These are phyloP conservation scores for Aurelia aurita DNA, from an alignment of 30 jellyfish, hydroid and myxozoan genomes.

Conservation along the genomic window DNA sequence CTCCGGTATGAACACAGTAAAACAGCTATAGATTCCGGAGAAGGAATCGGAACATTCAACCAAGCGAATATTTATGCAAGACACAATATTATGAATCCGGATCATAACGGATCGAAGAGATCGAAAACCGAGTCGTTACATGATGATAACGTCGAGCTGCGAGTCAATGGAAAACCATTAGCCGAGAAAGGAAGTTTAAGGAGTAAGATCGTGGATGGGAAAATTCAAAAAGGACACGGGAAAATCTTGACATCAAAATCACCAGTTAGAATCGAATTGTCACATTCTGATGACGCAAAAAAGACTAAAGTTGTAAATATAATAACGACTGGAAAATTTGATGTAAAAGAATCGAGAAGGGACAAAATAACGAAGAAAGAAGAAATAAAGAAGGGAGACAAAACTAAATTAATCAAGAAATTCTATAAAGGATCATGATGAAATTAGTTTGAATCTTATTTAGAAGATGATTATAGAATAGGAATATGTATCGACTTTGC, in stretches of 20 bases:
- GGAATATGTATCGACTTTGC: no score
- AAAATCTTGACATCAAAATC: constrained; percentile 78
- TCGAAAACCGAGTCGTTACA: constrained; percentile 54
- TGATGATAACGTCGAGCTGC: constrained; percentile 75
- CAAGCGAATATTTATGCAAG: constrained; percentile 79
- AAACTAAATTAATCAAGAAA: background rate
- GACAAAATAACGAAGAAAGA: constrained; percentile 14
- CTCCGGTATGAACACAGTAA: constrained; percentile 88
- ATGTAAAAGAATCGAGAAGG: constrained; percentile 82
- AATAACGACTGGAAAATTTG: constrained; percentile 77
- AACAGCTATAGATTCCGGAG: constrained; percentile 92
- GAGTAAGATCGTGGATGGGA: constrained; percentile 79
- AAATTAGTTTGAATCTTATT: no score
- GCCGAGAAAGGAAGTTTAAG: constrained; percentile 65
- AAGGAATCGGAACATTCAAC: constrained; percentile 45
- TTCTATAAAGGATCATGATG: constrained; percentile 11
- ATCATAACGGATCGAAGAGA: constrained; percentile 27
- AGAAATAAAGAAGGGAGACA: background rate
- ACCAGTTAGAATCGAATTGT: constrained; percentile 85
- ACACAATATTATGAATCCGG: constrained; percentile 83
- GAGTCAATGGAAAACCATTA: constrained; percentile 79
- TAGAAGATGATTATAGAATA: no score
- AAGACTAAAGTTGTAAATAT: constrained; percentile 89
- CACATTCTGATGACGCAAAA: constrained; percentile 79
- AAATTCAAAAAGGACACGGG: constrained; percentile 69